These are phyloP conservation scores for Aphaenogaster floridana DNA, from an alignment of 1,140 invertebrate species.

Conservation along the genomic window DNA sequence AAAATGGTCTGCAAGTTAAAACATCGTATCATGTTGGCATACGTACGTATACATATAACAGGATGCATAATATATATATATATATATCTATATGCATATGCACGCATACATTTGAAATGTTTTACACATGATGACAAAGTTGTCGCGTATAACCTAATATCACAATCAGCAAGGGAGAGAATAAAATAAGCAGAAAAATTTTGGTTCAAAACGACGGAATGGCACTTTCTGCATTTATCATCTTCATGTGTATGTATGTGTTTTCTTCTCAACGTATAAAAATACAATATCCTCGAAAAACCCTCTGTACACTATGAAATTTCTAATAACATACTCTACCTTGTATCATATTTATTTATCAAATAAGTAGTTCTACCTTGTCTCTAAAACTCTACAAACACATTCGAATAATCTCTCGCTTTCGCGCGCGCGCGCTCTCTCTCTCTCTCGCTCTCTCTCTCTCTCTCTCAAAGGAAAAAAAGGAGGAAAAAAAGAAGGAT, in stretches of 20 bases:
- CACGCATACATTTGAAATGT: constrained; percentile 66
- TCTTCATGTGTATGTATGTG: constrained; percentile 57
- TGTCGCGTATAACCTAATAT: constrained; percentile 85
- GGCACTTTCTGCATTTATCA: constrained; percentile 79
- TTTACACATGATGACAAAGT: constrained; percentile 75
- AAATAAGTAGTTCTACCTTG: constrained; percentile 72
- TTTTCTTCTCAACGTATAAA: constrained; percentile 79
- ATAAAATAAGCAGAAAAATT: constrained; percentile 80
- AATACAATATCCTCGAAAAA: constrained; percentile 80
- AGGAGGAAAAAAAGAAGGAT: constrained; percentile 35
- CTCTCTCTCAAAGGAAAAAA: constrained; percentile 57
- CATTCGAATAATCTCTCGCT: constrained; percentile 68
- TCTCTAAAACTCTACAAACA: constrained; percentile 63
- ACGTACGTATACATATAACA: constrained; percentile 48
- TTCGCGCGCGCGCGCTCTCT: constrained; percentile 48
- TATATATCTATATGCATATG: constrained; percentile 64
- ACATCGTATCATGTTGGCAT: constrained; percentile 70
- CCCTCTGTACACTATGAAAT: constrained; percentile 78
- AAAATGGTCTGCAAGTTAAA: constrained; percentile 77
- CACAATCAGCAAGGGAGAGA: constrained; percentile 83
- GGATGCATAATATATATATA: background rate
- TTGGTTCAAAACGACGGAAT: constrained; percentile 83
- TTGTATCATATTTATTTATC: constrained; percentile 70
- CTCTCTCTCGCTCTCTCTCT: constrained; percentile 60
- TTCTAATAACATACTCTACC: constrained; percentile 75